Conservation (phyloP, 2,797 vertebrate species). For the Heterohyrax brucei region DNA sequence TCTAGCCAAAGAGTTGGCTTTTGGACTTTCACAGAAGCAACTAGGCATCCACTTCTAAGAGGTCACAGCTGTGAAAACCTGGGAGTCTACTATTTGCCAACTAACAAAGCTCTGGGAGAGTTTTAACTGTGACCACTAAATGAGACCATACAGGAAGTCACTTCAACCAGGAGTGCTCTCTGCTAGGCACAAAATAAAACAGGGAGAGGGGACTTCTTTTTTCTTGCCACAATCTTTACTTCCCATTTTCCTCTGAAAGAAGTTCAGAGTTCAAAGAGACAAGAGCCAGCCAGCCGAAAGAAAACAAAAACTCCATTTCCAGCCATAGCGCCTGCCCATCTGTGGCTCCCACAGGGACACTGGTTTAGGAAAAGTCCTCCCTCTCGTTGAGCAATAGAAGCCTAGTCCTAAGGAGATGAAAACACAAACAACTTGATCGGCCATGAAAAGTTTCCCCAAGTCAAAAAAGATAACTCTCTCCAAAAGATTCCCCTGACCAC, state of each 20-base stretch:
- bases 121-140: background rate
- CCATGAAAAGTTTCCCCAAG: background rate
- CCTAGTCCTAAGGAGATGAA: background rate
- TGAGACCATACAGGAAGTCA: background rate
- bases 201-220: background rate
- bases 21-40: background rate
- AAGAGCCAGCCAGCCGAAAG: no score
- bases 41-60: background rate
- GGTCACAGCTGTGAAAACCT: background rate
- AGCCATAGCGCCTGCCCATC: background rate
- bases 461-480: background rate
- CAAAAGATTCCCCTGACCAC: background rate
- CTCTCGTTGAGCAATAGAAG: background rate
- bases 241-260: background rate
- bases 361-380: background rate
- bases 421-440: background rate
- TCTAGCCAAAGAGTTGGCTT: background rate
- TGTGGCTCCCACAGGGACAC: background rate
- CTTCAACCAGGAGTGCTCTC: background rate
- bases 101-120: background rate
- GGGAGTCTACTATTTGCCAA: background rate
- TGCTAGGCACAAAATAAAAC: background rate
- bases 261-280: slow-evolving; percentile 2
- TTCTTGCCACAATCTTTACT: background rate
- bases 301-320: background rate